Evolutionary conservation across 2,888 invertebrate genomes (phyloP), one percentile per base, ranked within the genome.

Genomic region (Apoda limacodes): DNA sequence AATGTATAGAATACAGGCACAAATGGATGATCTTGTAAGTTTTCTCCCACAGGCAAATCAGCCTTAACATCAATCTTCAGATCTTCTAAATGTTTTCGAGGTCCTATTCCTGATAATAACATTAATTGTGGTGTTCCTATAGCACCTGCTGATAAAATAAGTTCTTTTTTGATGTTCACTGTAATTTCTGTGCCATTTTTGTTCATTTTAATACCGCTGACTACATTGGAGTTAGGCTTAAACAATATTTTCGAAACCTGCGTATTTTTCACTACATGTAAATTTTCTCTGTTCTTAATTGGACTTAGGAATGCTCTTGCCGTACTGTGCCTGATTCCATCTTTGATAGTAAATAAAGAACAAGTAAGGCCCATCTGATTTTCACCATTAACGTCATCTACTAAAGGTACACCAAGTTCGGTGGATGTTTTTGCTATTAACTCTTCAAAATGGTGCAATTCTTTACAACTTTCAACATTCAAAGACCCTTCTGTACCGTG

Each of bases 341-440:
- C 64, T 35, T 81, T 42, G 29, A 70, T 68, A 1, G 74, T 67
- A 2, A 83, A 84, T 48, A 80, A 69, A 6, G 83, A 65, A 43
- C 75, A 82, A n/a, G 78, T 82, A n/a, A 82, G 67, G 2, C 82
- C 84, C 45, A 83, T 69, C 54, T 84, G 83, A 5, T 64, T 62
- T 0, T 58, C 56, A 1, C 76, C 75, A 33, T 75, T 76, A 20
- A 78, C 53, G 35, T 76, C 61, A 19, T 71, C 59, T 27, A 81
- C 48, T 40, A 65, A 74, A 12, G 61, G 59, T 22, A 83, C 55
- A 2, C 83, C 83, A 40, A 83, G 50, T 52, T 84, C 82, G 30
- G 45, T 38, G 4, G 68, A 66, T 1, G 63, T 72, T 17, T 17
- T 5, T 17, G 7, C 7, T 17, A 17, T 17, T 17, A 17, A 17